Conservation (phyloP, 2,888 invertebrate genomes). For the Sylvicola cinctus region DNA sequence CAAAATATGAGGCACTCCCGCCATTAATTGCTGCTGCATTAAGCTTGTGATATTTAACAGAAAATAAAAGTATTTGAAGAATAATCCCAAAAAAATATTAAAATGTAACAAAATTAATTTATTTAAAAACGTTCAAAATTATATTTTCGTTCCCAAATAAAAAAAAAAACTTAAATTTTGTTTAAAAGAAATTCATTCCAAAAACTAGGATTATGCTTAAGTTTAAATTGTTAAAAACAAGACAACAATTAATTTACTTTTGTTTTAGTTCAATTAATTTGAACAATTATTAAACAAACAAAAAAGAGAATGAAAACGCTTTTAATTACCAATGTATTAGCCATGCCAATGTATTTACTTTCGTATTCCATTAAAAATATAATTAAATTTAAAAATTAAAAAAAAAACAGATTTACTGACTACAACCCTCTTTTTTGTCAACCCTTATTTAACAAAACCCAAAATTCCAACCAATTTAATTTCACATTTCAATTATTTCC, state of each 20-base stretch:
- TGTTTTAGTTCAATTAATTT: too few species aligned
- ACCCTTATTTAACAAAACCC: conserved; percentile 1
- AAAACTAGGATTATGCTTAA: too few species aligned
- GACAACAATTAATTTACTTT: too few species aligned
- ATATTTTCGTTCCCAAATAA: too few species aligned
- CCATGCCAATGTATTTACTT: conserved; percentile 4
- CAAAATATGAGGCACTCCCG: too few species aligned
- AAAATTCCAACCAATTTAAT: conserved; percentile 1
- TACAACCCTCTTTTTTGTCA: too few species aligned
- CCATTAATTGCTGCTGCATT: too few species aligned
- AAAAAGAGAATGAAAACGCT: conserved; percentile 2
- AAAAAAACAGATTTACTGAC: not conserved
- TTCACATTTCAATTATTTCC: not conserved
- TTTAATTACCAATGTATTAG: conserved; percentile 5
- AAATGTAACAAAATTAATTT: too few species aligned
- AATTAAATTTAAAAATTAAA: conserved; percentile 1
- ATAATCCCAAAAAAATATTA: too few species aligned
- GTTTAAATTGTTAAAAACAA: conserved; percentile 1
- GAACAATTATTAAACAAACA: conserved; percentile 1
- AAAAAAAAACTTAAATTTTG: not conserved
- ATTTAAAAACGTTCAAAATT: too few species aligned
- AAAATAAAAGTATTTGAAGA: too few species aligned
- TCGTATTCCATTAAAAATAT: conserved; percentile 1
- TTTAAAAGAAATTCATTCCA: not conserved
- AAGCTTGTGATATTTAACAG: too few species aligned